Conservation (phyloP, 2,888 invertebrate species). For the Cryptophagus acutangulus region DNA sequence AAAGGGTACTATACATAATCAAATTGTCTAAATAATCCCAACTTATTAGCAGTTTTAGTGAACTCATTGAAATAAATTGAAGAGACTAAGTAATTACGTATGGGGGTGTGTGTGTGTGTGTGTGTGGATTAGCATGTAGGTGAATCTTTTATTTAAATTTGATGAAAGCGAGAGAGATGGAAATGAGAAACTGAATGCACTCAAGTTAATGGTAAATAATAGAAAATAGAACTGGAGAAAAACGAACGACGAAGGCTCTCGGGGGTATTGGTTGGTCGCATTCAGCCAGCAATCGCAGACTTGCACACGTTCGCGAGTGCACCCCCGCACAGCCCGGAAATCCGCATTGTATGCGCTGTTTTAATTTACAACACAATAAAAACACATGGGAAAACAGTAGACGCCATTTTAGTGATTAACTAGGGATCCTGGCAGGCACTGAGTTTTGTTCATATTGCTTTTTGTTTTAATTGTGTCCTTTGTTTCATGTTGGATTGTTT, state of each 20-base stretch:
- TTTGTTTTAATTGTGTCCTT: constrained; percentile 49
- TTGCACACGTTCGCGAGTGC: constrained; percentile 42
- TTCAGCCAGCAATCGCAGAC: constrained; percentile 40
- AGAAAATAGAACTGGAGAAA: constrained; percentile 22
- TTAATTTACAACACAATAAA: constrained; percentile 52
- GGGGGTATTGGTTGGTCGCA: constrained; percentile 40
- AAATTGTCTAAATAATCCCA: no score
- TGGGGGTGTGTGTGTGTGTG: no score
- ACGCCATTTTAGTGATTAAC: constrained; percentile 52
- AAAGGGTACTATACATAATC: no score
- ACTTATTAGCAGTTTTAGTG: no score
- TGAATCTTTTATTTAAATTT: no score
- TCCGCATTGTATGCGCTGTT: constrained; percentile 47
- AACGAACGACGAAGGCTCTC: constrained; percentile 33
- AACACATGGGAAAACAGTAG: constrained; percentile 53
- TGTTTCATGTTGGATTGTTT: constrained; percentile 45
- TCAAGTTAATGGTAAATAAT: constrained; percentile 21
- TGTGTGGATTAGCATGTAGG: no score
- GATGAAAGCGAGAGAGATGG: constrained; percentile 4
- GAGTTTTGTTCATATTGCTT: constrained; percentile 48
- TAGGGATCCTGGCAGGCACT: constrained; percentile 47
- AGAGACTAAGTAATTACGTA: no score
- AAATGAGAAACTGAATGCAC: constrained; percentile 10
- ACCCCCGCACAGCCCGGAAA: constrained; percentile 41
- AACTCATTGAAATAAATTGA: no score